Percentiles rank a stretch among this genome's conserved stretches.
Conservation (phyloP, 2,888 invertebrate species). For the Auanema sp. region DNA sequence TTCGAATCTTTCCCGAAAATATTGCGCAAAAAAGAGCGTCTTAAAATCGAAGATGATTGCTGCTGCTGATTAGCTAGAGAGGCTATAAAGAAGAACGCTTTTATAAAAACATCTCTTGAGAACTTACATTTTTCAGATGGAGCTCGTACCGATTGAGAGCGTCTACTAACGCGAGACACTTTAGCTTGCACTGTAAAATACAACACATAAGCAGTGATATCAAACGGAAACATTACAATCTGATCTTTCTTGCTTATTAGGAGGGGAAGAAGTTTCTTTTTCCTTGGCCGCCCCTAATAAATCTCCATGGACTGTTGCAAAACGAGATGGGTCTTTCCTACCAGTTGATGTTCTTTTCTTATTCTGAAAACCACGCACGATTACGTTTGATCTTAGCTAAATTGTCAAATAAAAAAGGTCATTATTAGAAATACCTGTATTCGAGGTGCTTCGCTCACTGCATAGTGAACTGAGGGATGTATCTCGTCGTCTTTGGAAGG, state of each 20-base stretch:
- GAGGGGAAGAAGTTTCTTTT: conserved; percentile 7
- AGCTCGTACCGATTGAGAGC: conserved; percentile 36
- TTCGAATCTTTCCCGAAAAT: not conserved
- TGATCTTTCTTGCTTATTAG: not conserved
- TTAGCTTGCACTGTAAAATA: not conserved
- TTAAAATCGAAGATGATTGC: not conserved
- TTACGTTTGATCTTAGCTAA: not conserved
- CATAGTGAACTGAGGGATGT: conserved; percentile 1
- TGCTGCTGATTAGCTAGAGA: too few species aligned
- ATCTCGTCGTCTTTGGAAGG: not conserved
- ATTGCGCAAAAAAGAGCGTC: not conserved
- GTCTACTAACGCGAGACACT: conserved; percentile 24
- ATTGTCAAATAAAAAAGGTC: not conserved
- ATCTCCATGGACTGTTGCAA: conserved; percentile 12
- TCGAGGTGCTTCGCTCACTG: conserved; percentile 7
- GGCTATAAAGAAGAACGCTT: too few species aligned
- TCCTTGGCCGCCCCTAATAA: conserved; percentile 9
- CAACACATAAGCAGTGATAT: not conserved
- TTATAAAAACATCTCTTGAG: not conserved
- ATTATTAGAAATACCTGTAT: not conserved
- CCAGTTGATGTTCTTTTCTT: conserved; percentile 4
- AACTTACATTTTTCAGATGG: conserved; percentile 27
- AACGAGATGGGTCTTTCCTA: not conserved
- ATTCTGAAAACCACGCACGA: not conserved
- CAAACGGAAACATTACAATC: conserved; percentile 1